Percentiles rank a stretch among this genome's conserved stretches.
phyloP scores from a whole-genome alignment of 2,888 invertebrate species.

The Acronicta aceris region DNA sequence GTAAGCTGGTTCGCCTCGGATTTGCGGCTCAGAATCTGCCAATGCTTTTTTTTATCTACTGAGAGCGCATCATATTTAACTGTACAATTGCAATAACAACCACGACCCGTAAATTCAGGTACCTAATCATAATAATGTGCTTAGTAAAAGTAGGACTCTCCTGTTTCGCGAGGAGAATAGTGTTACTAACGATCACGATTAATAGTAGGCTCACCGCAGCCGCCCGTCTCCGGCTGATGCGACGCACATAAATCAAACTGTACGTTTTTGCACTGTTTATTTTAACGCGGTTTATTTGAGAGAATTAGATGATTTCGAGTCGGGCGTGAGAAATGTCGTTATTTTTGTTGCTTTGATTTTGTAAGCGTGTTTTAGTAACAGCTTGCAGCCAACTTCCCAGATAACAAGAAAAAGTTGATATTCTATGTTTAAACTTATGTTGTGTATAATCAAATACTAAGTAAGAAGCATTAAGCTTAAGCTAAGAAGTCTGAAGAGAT shows the following conservation, averaged over 20 bases:
- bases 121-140: not conserved
- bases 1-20: too few species aligned
- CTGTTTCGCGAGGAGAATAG: slow-evolving; percentile 1
- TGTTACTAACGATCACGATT: slow-evolving; percentile 62
- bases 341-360: not conserved
- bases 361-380: not conserved
- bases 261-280: slow-evolving; percentile 47
- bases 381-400: too few species aligned
- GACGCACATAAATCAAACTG: slow-evolving; percentile 55
- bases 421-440: too few species aligned
- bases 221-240: slow-evolving; percentile 39
- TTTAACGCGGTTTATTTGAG: slow-evolving; percentile 21
- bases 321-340: not conserved
- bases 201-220: slow-evolving; percentile 62
- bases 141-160: slow-evolving; percentile 22
- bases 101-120: not conserved
- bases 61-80: too few species aligned
- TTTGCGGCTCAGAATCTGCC: too few species aligned
- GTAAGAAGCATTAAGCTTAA: too few species aligned
- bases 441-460: too few species aligned
- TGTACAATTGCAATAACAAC: too few species aligned
- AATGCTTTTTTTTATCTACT: too few species aligned
- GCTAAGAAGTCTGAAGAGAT: too few species aligned
- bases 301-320: slow-evolving; percentile 6
- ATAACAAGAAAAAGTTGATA: too few species aligned